phyloP scores from a whole-genome alignment of 2,797 vertebrate genomes.

The Sebastes dallii region DNA sequence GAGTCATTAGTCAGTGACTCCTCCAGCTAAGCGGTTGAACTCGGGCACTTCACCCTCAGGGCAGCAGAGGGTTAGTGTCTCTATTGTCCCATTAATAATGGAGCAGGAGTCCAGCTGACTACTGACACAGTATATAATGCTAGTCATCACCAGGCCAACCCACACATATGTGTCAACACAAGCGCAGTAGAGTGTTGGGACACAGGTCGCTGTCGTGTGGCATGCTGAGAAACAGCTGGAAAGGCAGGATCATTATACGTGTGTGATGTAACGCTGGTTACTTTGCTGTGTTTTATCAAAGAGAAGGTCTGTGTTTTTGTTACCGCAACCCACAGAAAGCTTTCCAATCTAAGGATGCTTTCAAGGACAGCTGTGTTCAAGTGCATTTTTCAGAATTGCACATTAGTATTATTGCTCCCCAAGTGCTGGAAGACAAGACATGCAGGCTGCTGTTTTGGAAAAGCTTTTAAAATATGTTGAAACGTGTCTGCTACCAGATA shows the following conservation, averaged over 20 bases:
- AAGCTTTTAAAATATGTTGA: neutral
- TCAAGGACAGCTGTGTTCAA: conserved; percentile 24
- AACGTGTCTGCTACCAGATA: neutral
- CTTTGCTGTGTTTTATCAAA: conserved; percentile 16
- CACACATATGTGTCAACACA: conserved; percentile 62
- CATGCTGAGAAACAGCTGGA: conserved; percentile 29
- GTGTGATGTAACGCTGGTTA: neutral
- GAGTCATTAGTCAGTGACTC: conserved; percentile 14
- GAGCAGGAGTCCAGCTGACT: conserved; percentile 82
- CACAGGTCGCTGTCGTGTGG: conserved; percentile 53
- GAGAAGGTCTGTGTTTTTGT: conserved; percentile 5
- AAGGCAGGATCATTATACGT: conserved; percentile 5
- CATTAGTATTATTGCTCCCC: neutral
- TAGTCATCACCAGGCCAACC: conserved; percentile 79
- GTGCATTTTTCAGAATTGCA: neutral
- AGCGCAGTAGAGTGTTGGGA: conserved; percentile 46
- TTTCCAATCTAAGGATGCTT: neutral
- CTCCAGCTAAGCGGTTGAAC: conserved; percentile 53
- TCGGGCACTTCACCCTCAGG: conserved; percentile 57
- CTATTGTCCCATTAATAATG: conserved; percentile 84
- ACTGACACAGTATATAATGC: conserved; percentile 71
- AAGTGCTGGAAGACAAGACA: neutral
- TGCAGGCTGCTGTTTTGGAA: neutral
- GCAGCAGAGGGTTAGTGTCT: conserved; percentile 70
- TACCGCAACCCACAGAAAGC: conserved; percentile 8